Conservation (phyloP, 2,888 invertebrate genomes). For the Lutraria lutraria region DNA sequence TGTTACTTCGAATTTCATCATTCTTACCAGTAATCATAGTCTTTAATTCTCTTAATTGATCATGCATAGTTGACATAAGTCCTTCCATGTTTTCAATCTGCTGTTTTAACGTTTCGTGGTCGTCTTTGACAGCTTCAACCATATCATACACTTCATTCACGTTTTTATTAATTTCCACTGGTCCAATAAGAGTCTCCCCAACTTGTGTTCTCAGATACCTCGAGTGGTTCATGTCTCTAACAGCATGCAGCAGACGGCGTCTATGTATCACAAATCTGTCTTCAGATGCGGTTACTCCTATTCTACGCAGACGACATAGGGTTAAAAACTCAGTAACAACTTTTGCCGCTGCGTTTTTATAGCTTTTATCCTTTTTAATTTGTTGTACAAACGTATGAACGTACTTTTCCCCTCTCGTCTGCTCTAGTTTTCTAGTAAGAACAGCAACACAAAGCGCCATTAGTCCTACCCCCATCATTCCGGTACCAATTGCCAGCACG, state of each 20-base stretch:
- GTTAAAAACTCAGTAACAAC: conserved; percentile 77
- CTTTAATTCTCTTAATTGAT: conserved; percentile 73
- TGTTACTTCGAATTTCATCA: neutral
- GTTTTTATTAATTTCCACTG: conserved; percentile 77
- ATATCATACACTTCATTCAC: conserved; percentile 75
- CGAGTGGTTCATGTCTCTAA: conserved; percentile 76
- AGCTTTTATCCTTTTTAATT: conserved; percentile 76
- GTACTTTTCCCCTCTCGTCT: conserved; percentile 79
- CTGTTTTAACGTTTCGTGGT: conserved; percentile 72
- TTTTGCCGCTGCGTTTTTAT: conserved; percentile 76
- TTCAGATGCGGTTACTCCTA: conserved; percentile 66
- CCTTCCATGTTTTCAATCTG: conserved; percentile 75
- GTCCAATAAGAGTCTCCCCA: conserved; percentile 75
- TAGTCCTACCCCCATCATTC: conserved; percentile 81
- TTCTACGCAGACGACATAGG: conserved; percentile 74
- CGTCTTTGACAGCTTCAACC: conserved; percentile 71
- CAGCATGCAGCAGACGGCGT: conserved; percentile 75
- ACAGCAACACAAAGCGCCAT: conserved; percentile 82
- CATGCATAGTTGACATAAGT: conserved; percentile 73
- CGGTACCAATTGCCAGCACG: conserved; percentile 78
- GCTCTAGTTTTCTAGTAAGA: conserved; percentile 81
- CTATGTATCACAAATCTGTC: conserved; percentile 73
- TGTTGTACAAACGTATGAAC: conserved; percentile 81
- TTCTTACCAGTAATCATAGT: conserved; percentile 48
- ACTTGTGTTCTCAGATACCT: conserved; percentile 75